phyloP scores from a whole-genome alignment of 2,113 vertebrate genomes.

The Cryptoleucopteryx plumbea region DNA sequence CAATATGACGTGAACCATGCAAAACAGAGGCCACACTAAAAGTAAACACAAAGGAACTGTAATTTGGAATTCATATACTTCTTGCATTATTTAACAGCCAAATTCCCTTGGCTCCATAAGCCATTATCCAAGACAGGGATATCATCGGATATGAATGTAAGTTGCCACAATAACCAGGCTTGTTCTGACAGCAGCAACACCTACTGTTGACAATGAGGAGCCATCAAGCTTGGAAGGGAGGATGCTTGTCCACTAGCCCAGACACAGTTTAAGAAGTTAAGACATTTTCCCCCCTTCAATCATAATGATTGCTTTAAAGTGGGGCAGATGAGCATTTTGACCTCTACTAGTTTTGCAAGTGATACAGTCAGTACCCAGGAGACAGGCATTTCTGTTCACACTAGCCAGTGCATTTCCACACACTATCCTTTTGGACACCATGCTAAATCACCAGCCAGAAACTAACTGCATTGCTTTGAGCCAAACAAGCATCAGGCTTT shows the following conservation, averaged over 20 bases:
- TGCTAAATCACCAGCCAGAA: not conserved
- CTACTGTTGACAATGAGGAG: not conserved
- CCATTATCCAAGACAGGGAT: not conserved
- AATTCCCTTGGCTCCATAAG: not conserved
- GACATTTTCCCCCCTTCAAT: not conserved
- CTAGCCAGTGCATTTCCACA: not conserved
- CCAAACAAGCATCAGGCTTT: not conserved
- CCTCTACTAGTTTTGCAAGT: not conserved
- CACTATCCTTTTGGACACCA: not conserved
- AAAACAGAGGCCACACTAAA: not conserved
- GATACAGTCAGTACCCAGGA: not conserved
- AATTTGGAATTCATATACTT: constrained; percentile 12
- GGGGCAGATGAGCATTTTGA: not conserved
- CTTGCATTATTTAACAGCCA: not conserved
- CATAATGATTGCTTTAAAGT: not conserved
- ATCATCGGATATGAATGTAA: not conserved
- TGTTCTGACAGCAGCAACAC: not conserved
- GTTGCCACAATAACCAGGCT: not conserved
- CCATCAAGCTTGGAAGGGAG: not conserved
- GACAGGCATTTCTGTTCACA: not conserved
- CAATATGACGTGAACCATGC: not conserved
- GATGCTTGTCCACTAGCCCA: not conserved
- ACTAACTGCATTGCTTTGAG: not conserved
- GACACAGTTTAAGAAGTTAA: not conserved
- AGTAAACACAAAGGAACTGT: not conserved